Evolutionary conservation across 37 sponge, comb jelly and placozoan species (phyloP).

Genomic region (Bolinopsis microptera): DNA sequence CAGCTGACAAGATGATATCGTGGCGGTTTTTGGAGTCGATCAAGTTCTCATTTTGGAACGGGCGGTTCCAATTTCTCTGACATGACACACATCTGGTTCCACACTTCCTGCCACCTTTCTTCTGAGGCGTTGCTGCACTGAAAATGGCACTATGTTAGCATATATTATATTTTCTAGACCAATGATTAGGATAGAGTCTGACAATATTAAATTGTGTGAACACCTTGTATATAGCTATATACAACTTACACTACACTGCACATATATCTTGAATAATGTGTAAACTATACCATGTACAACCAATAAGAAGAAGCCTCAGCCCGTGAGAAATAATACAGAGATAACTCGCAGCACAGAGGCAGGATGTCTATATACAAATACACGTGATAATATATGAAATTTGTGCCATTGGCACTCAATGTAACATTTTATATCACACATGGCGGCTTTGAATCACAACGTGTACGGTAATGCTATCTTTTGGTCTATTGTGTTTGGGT

Average conservation of each 20-base stretch:
- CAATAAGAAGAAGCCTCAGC: neutral
- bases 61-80: constrained; percentile 45
- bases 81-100: neutral
- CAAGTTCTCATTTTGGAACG: neutral
- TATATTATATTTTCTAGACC: neutral
- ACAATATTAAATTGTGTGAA: neutral
- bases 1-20: neutral
- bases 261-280: neutral
- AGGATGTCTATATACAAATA: neutral
- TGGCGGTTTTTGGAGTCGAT: neutral
- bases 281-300: neutral
- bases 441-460: too few relatives aligned
- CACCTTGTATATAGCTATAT: neutral
- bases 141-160: neutral
- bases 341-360: neutral
- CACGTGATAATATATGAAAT: too few relatives aligned
- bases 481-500: too few relatives aligned
- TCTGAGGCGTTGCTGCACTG: constrained; percentile 43
- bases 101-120: neutral
- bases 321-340: neutral
- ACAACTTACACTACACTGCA: neutral
- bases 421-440: too few relatives aligned
- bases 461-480: too few relatives aligned
- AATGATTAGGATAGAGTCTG: too few relatives aligned
- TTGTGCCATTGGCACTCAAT: too few relatives aligned